A percentile compares a stretch with the other conserved stretches of the same genome.
Conservation (phyloP, 2,797 vertebrate genomes). For the Neosilurus mollespiculum region DNA sequence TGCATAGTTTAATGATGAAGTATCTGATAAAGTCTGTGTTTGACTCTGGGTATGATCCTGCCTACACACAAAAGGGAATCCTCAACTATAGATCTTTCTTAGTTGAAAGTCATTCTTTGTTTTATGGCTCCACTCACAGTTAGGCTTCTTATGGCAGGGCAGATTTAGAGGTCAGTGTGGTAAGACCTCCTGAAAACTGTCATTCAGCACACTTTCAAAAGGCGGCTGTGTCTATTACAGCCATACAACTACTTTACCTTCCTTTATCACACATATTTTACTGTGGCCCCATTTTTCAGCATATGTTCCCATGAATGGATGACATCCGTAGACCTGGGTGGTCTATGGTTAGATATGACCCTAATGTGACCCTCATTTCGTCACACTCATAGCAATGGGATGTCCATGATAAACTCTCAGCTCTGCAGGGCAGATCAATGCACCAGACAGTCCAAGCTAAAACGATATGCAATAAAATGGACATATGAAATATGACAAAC, state of each 20-base stretch:
- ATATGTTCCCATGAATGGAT: conserved; percentile 56
- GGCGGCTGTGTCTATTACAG: conserved; percentile 57
- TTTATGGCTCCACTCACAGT: conserved; percentile 57
- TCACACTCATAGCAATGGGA: conserved; percentile 50
- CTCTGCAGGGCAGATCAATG: conserved; percentile 61
- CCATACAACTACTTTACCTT: conserved; percentile 63
- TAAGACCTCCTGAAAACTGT: conserved; percentile 52
- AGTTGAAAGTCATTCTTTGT: conserved; percentile 52
- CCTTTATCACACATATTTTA: conserved; percentile 60
- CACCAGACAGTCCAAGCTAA: conserved; percentile 37
- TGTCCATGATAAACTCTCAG: conserved; percentile 63
- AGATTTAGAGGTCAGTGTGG: conserved; percentile 57
- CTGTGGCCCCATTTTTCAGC: conserved; percentile 40
- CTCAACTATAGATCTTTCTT: conserved; percentile 42
- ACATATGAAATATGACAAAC: background rate
- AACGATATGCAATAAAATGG: background rate
- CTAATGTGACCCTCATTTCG: conserved; percentile 60
- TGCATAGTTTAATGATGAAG: conserved; percentile 28
- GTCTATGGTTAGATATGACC: conserved; percentile 68
- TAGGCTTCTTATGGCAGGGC: conserved; percentile 51
- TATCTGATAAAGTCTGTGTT: conserved; percentile 33
- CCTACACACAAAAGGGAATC: conserved; percentile 51
- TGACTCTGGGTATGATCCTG: conserved; percentile 48
- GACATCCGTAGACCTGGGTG: conserved; percentile 67
- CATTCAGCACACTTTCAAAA: conserved; percentile 61